These are phyloP conservation scores for Pelusios castaneus DNA, from an alignment of 2,113 vertebrate species.

Conservation along the genomic window DNA sequence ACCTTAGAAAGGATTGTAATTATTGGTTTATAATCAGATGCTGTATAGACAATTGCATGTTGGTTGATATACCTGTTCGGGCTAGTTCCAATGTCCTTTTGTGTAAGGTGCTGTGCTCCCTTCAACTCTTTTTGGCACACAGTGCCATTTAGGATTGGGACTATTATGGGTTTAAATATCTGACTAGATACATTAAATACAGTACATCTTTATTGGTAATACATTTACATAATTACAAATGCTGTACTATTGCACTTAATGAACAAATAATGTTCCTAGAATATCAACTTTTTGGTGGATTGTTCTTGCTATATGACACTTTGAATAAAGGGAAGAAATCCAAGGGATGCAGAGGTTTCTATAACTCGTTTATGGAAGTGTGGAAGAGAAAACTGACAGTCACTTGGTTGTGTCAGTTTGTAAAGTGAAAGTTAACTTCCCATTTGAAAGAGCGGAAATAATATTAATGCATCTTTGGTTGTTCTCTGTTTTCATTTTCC, in stretches of 20 bases:
- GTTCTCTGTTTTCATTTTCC: too few relatives aligned
- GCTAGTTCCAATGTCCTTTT: not conserved
- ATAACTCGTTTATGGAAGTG: not conserved
- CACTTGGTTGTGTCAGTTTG: not conserved
- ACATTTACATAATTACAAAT: not conserved
- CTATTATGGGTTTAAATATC: not conserved
- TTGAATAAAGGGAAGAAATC: not conserved
- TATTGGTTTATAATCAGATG: not conserved
- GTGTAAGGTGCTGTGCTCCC: not conserved
- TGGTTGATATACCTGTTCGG: not conserved
- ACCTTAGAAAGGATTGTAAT: not conserved
- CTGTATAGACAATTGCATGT: not conserved
- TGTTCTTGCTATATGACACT: not conserved
- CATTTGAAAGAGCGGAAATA: too few relatives aligned
- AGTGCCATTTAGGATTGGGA: not conserved
- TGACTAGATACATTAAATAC: not conserved
- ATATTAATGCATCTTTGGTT: too few relatives aligned
- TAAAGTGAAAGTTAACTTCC: not conserved
- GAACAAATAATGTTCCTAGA: not conserved
- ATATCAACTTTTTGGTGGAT: not conserved
- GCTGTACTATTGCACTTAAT: not conserved
- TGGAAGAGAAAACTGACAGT: not conserved
- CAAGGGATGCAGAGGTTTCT: not conserved
- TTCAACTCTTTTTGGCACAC: not conserved
- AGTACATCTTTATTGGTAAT: not conserved